A percentile compares a stretch with the other conserved stretches of the same genome.
Conservation (phyloP, 2,888 invertebrate species). For the Muschampia plurimacula region DNA sequence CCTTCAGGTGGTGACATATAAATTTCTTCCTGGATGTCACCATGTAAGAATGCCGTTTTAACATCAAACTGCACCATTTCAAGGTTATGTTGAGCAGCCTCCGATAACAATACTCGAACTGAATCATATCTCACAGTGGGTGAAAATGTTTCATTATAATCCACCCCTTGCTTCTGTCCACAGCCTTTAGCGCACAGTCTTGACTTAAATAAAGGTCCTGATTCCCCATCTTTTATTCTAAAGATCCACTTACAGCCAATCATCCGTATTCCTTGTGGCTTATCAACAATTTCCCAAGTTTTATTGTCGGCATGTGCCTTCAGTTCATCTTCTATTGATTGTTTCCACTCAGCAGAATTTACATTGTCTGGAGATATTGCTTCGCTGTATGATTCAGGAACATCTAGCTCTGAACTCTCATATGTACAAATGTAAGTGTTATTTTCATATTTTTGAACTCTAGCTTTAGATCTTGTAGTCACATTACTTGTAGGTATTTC, state of each 20-base stretch:
- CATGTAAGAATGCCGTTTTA: constrained; percentile 1
- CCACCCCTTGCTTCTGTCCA: background rate
- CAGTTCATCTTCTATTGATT: background rate
- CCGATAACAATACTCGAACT: background rate
- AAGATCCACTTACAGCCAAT: constrained; percentile 2
- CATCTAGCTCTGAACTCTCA: background rate
- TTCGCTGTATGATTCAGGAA: background rate
- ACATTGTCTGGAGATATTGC: background rate
- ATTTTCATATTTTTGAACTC: background rate
- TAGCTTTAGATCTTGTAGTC: background rate
- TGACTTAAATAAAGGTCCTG: background rate
- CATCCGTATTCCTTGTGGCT: background rate
- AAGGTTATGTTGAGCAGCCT: background rate
- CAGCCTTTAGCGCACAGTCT: constrained; percentile 2
- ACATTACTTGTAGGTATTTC: background rate
- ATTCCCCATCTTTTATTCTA: background rate
- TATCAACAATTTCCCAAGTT: background rate
- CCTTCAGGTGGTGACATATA: constrained; percentile 3
- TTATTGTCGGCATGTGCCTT: background rate
- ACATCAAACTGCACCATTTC: constrained; percentile 2
- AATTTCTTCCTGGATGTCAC: background rate
- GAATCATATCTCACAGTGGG: background rate
- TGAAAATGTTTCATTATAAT: background rate
- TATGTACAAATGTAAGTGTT: background rate
- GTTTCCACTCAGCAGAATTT: background rate